Conservation (phyloP, 92 coral and sea anemone species). For the Parazoanthus swiftii region DNA sequence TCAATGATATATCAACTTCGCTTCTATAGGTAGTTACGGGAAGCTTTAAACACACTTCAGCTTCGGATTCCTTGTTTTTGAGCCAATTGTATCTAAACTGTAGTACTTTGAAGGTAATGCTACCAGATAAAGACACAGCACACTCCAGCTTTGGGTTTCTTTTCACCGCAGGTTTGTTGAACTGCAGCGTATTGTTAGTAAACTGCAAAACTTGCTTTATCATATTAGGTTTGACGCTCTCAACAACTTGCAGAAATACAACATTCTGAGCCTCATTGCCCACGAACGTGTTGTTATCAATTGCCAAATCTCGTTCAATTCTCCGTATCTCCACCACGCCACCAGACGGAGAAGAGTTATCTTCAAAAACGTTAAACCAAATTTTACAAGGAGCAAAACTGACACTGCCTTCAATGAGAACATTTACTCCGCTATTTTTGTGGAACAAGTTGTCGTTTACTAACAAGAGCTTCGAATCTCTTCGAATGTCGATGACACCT, state of each 20-base stretch:
- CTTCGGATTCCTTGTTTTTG: conserved; percentile 36
- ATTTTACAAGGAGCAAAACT: conserved; percentile 13
- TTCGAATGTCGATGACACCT: conserved; percentile 26
- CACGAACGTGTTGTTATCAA: conserved; percentile 49
- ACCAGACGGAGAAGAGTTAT: conserved; percentile 31
- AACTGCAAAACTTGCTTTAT: conserved; percentile 5
- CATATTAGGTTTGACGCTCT: neutral
- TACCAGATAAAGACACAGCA: conserved; percentile 42
- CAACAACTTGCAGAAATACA: conserved; percentile 33
- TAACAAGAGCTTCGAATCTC: neutral
- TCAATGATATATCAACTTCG: conserved; percentile 41
- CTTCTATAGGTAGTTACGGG: conserved; percentile 33
- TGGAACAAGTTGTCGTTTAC: conserved; percentile 40
- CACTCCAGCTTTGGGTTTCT: neutral
- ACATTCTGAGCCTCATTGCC: conserved; percentile 43
- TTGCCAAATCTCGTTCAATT: conserved; percentile 5
- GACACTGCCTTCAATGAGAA: conserved; percentile 38
- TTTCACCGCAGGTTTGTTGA: conserved; percentile 8
- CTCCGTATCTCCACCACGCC: conserved; percentile 51
- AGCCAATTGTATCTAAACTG: conserved; percentile 49
- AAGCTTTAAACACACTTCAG: conserved; percentile 50
- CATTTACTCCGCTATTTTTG: conserved; percentile 35
- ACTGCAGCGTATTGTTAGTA: conserved; percentile 46
- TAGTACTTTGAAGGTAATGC: conserved; percentile 19
- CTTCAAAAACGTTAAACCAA: conserved; percentile 41